phyloP scores from a whole-genome alignment of 1,140 invertebrate species.

The Meloidogyne floridensis region DNA sequence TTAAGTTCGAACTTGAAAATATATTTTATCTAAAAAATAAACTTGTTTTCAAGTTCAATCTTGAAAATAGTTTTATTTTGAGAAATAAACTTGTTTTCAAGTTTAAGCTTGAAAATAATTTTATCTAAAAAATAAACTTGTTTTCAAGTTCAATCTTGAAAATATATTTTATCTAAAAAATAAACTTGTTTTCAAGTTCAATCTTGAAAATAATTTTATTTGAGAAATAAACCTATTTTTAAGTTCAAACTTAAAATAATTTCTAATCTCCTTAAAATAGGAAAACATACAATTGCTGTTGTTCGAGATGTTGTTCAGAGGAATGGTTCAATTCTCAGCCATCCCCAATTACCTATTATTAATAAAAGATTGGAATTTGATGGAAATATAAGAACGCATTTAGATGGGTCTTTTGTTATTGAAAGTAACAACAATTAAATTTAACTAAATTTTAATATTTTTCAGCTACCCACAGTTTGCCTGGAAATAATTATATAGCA shows the following conservation, averaged over 20 bases:
- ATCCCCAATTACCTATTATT: not conserved
- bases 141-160: too few species aligned
- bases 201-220: too few species aligned
- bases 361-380: not conserved
- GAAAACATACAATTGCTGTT: conserved; percentile 12
- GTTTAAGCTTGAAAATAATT: too few species aligned
- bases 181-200: too few species aligned
- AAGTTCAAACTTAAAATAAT: not conserved
- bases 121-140: too few species aligned
- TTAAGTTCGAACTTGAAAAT: too few species aligned
- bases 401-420: conserved; percentile 10
- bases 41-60: too few species aligned
- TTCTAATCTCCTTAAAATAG: not conserved
- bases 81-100: too few species aligned
- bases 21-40: not conserved
- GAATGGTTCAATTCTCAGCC: conserved; percentile 2
- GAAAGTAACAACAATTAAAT: not conserved
- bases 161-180: not conserved
- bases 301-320: not conserved
- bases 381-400: conserved; percentile 8
- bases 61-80: too few species aligned
- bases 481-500: not conserved
- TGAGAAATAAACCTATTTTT: too few species aligned
- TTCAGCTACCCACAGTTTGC: not conserved
- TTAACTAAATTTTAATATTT: not conserved